Evolutionary conservation across 92 coral and sea anemone genomes (phyloP).

Genomic region (Hydrozoanthus gracilis): DNA sequence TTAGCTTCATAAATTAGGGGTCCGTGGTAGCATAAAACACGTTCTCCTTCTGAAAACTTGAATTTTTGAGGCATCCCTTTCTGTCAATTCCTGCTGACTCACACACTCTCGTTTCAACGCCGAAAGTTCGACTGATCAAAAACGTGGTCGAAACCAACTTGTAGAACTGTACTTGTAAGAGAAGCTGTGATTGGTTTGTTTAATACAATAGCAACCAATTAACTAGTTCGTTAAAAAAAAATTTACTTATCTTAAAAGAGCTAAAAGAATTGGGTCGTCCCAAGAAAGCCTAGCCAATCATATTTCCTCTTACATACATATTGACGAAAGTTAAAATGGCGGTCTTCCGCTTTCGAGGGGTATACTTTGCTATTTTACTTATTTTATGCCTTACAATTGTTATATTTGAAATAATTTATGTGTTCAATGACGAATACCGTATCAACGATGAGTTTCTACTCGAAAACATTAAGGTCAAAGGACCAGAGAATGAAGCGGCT

Average conservation of each 20-base stretch:
- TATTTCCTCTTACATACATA: background rate
- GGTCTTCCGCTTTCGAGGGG: slow-evolving; percentile 26
- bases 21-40: slow-evolving; percentile 96
- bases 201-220: background rate
- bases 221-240: background rate
- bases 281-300: slow-evolving; percentile 15
- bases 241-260: background rate
- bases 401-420: slow-evolving; percentile 33
- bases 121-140: slow-evolving; percentile 41
- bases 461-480: background rate
- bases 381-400: slow-evolving; percentile 18
- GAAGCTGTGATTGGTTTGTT: slow-evolving; percentile 49
- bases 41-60: slow-evolving; percentile 98
- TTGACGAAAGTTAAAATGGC: slow-evolving; percentile 44
- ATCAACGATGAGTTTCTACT: background rate
- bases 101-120: slow-evolving; percentile 9
- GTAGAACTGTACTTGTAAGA: slow-evolving; percentile 18
- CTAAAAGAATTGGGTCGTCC: background rate
- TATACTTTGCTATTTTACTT: background rate
- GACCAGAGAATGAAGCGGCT: slow-evolving; percentile 15
- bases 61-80: slow-evolving; percentile 90
- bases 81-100: slow-evolving; percentile 63
- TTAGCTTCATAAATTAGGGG: slow-evolving; percentile 98
- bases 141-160: slow-evolving; percentile 55
- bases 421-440: slow-evolving; percentile 19